A percentile compares a stretch with the other conserved stretches of the same genome.
Evolutionary conservation across 2,797 vertebrate species (phyloP).

Genomic region (Aulostomus chinensis): DNA sequence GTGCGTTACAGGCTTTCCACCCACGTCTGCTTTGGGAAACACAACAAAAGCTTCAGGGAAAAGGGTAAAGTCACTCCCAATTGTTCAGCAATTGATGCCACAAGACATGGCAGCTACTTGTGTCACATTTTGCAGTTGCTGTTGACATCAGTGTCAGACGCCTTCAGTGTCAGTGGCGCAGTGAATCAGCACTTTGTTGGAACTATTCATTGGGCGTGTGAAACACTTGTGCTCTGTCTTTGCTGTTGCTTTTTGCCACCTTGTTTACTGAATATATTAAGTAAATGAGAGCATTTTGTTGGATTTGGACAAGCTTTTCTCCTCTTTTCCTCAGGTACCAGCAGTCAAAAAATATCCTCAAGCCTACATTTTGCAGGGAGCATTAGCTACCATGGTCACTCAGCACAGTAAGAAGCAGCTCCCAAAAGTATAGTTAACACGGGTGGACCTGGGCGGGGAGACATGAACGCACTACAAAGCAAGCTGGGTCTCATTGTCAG

Average conservation of each 20-base stretch:
- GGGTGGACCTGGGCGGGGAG: conserved; percentile 2
- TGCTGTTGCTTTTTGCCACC: conserved; percentile 3
- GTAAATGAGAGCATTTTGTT: conserved; percentile 6
- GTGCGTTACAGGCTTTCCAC: background rate
- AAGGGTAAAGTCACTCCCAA: conserved; percentile 27
- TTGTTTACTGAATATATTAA: conserved; percentile 19
- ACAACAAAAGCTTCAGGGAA: conserved; percentile 18
- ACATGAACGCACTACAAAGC: conserved; percentile 29
- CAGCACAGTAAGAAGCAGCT: conserved; percentile 38
- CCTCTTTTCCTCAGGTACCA: background rate
- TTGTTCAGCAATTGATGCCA: conserved; percentile 39
- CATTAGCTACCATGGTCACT: too few species aligned
- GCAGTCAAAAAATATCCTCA: background rate
- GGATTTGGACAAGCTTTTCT: conserved; percentile 29
- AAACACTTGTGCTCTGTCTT: background rate
- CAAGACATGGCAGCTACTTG: conserved; percentile 34
- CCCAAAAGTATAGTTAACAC: conserved; percentile 38
- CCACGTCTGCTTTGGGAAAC: conserved; percentile 19
- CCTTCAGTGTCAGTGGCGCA: conserved; percentile 21
- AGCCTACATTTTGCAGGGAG: conserved; percentile 38
- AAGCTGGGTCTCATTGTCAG: conserved; percentile 14
- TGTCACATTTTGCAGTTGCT: conserved; percentile 27
- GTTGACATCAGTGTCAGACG: conserved; percentile 34
- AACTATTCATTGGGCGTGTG: background rate
- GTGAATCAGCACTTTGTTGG: conserved; percentile 24